phyloP scores from a whole-genome alignment of 1,140 invertebrate species.

The Ridgeia piscesae region DNA sequence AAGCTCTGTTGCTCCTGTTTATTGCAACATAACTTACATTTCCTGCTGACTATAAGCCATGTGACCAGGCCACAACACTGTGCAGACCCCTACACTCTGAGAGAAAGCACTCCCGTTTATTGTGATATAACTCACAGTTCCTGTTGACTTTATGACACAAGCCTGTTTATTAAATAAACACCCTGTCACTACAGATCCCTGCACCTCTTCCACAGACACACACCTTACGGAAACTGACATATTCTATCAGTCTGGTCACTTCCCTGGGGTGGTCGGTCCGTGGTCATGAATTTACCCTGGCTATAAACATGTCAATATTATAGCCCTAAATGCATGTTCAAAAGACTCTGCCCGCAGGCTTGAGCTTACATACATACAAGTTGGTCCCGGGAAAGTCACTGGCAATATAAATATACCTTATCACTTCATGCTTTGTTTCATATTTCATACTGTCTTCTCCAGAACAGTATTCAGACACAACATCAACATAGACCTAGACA shows the following conservation, averaged over 20 bases:
- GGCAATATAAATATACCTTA: not conserved
- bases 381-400: not conserved
- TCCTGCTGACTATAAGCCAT: not conserved
- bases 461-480: not conserved
- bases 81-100: not conserved
- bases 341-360: not conserved
- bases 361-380: not conserved
- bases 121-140: not conserved
- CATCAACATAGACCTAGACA: too few relatives aligned
- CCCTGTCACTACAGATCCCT: not conserved
- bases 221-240: not conserved
- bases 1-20: too few relatives aligned
- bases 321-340: not conserved
- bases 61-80: not conserved
- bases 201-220: not conserved
- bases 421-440: not conserved
- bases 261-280: not conserved
- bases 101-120: not conserved
- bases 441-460: not conserved
- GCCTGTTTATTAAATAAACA: not conserved
- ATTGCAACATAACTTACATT: too few relatives aligned
- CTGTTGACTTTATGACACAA: not conserved
- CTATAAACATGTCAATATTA: not conserved
- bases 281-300: not conserved
- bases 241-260: not conserved